phyloP scores from a whole-genome alignment of 2,888 invertebrate genomes.

The Phalera bucephala region DNA sequence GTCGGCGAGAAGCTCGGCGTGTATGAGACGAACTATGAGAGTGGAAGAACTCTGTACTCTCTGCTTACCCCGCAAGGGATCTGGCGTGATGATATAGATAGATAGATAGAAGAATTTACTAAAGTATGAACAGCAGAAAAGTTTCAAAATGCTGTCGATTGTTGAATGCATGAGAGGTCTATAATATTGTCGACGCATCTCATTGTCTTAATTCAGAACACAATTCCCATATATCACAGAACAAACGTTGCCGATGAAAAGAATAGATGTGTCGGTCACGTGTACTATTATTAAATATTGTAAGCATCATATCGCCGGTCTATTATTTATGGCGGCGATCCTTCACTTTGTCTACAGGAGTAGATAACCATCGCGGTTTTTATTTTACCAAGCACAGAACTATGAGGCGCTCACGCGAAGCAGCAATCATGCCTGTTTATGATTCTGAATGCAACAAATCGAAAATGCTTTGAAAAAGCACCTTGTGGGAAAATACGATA shows the following conservation, averaged over 20 bases:
- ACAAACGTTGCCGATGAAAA: conserved; percentile 28
- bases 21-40: too few relatives aligned
- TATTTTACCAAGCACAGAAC: conserved; percentile 54
- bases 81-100: too few relatives aligned
- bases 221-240: conserved; percentile 10
- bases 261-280: conserved; percentile 44
- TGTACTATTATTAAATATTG: conserved; percentile 55
- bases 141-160: too few relatives aligned
- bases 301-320: conserved; percentile 45
- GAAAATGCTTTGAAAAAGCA: conserved; percentile 35
- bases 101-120: too few relatives aligned
- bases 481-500: conserved; percentile 19
- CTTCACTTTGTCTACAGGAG: conserved; percentile 46
- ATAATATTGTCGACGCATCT: too few relatives aligned
- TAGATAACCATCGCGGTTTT: conserved; percentile 44
- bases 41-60: too few relatives aligned
- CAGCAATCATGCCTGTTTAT: conserved; percentile 62
- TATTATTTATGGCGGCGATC: conserved; percentile 55
- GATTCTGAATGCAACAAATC: conserved; percentile 65
- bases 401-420: conserved; percentile 69
- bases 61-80: too few relatives aligned
- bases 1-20: too few relatives aligned
- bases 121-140: too few relatives aligned
- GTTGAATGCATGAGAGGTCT: too few relatives aligned
- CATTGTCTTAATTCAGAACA: conserved; percentile 39